phyloP scores from a whole-genome alignment of 2,113 vertebrate species.

The Formicarius rufipectus region DNA sequence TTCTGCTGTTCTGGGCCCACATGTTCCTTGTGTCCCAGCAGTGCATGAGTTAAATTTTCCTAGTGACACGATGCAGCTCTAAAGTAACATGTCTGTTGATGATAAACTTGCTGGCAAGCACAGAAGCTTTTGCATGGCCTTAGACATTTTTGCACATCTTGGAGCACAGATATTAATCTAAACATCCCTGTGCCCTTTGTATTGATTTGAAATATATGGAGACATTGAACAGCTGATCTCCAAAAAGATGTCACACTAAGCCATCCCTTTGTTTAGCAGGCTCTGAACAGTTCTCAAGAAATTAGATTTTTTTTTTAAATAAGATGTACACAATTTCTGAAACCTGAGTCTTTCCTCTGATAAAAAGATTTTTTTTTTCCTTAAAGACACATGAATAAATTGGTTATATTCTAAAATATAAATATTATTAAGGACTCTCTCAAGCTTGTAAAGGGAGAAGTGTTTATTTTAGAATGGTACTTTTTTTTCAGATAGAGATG shows the following conservation, averaged over 20 bases:
- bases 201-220: constrained; percentile 36
- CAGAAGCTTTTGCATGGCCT: neutral
- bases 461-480: neutral
- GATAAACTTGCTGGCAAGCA: neutral
- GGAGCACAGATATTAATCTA: neutral
- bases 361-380: neutral
- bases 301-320: neutral
- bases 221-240: constrained; percentile 15
- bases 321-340: neutral
- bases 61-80: neutral
- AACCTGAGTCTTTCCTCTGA: neutral
- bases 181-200: neutral
- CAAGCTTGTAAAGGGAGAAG: neutral
- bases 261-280: neutral
- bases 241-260: neutral
- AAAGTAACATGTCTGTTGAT: neutral
- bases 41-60: neutral
- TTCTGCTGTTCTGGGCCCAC: neutral
- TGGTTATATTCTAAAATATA: neutral
- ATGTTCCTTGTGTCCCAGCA: neutral
- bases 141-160: constrained; percentile 9
- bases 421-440: neutral
- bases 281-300: neutral
- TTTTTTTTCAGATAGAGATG: constrained; percentile 55
- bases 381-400: neutral